Base-by-base conservation (phyloP, 2,113 vertebrate genomes). In the Synchiropus splendidus region DNA sequence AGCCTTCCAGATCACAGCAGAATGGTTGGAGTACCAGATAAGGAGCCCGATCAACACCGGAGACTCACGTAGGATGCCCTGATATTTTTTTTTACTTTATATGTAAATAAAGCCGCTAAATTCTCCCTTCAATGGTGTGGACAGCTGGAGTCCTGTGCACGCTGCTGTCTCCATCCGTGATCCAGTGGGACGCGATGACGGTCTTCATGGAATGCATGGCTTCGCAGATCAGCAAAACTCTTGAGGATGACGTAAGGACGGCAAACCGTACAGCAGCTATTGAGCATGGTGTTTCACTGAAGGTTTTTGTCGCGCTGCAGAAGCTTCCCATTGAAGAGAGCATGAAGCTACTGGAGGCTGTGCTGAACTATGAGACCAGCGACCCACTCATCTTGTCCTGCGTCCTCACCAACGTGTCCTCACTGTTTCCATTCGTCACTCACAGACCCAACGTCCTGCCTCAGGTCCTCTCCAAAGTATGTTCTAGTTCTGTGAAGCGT, bases 171-270 rank as follows among this genome's bases (percentile, higher is more conserved):
- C 87, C 89, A 2, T 89, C 90, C 14, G 92, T 86, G 51, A 82
- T 91, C 39, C 90, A 97, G 54, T 99, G 95, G 95, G 95, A 99
- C 13, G 94, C 95, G 31, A 88, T 94, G 89, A 94, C 92, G 0
- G 87, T 92, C 74, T 97, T 96, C 79, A 85, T 88, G 0, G 95
- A 99, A 72, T 90, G 92, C 1, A 67, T 92, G 43, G 76, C 89
- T 62, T 81, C 86, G 53, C 89, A 93, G 73, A 82, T 93, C 57
- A 87, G 93, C 45, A 90, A 87, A 77, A 85, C 72, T 31, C 45
- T 94, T 55, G 88, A 88, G n/a, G 90, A 89, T 63, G 90, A 97
- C 60, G 95, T 97, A 88, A 43, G 6, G 0, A 40, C 2, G 13
- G n/a, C n/a, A 47, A 35, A 15, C n/a, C 0, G 1, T 9, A 27